Base-by-base conservation (phyloP, 2,888 invertebrate genomes). In the Cheiracanthium punctorium region DNA sequence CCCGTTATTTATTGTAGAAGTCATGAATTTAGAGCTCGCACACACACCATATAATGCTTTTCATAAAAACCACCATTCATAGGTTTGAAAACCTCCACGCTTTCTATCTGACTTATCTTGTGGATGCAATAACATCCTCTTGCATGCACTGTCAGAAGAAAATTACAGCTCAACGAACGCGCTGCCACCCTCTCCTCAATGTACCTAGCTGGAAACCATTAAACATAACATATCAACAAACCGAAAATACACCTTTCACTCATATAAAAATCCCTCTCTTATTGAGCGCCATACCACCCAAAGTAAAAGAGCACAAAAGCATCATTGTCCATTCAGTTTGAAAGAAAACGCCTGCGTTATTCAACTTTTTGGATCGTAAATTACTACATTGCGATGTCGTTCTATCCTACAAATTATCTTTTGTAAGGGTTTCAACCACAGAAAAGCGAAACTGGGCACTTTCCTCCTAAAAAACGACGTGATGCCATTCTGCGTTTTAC, bases 391-490 rank as follows among this genome's bases (percentile, higher is more conserved):
- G 64, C 58, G 20, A 28, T 30, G 37, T 43, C 58, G 58, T 64
- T 52, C 14, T 82, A 70, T 43, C 74, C 28, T 28, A 58, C 69
- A 76, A 82, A 82, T 76, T 82, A 82, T 41, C 75, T 65, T 82
- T 71, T 71, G 74, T 82, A 37, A 70, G 69, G 67, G 52, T 82
- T 82, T 75, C 81, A 70, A 29, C 43, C 70, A 58, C 69, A 69
- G 67, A 58, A 37, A 43, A 67, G 41, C 29, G 20, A 81, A 33
- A 67, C 74, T 82, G 71, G 41, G 77, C 82, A 82, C 82, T 82
- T 82, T 82, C 82, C 73, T 69, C 74, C 67, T 17, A 71, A 82
- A 64, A 58, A 74, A 73, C 80, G 82, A 76, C 75, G 58, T 72
- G 72, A 72, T 65, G 72, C 67, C 71, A 70, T 77, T 48, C 69